Evolutionary conservation across 92 coral and sea anemone species (phyloP).

Genomic region (Siderastrea siderea): DNA sequence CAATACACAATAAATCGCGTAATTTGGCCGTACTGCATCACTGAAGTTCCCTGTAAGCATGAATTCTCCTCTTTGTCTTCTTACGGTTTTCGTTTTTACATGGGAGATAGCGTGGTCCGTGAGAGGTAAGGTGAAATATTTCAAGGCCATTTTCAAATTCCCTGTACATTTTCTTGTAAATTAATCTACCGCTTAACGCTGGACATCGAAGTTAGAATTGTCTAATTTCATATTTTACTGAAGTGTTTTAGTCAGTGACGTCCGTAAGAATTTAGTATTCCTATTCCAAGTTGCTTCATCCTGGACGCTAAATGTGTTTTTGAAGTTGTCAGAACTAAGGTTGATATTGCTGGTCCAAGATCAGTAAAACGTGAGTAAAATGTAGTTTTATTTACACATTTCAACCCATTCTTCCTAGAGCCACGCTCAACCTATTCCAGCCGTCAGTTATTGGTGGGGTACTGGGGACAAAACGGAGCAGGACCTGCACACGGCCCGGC

Average conservation of each 20-base stretch:
- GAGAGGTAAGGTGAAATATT: constrained; percentile 24
- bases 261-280: no score
- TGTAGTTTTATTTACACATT: background rate
- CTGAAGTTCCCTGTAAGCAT: constrained; percentile 6
- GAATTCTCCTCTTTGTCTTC: background rate
- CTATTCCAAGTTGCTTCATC: no score
- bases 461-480: constrained; percentile 94
- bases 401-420: background rate
- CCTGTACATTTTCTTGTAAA: background rate
- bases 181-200: background rate
- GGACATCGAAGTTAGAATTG: background rate
- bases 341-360: no score
- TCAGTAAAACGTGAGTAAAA: no score
- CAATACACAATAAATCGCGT: background rate
- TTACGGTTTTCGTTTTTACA: constrained; percentile 8
- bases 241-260: no score
- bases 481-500: constrained; percentile 82
- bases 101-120: constrained; percentile 23
- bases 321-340: no score
- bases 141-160: background rate
- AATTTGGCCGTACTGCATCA: background rate
- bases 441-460: constrained; percentile 85
- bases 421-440: constrained; percentile 51
- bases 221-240: background rate
- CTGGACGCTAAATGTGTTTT: no score